Evolutionary conservation across 2,888 invertebrate genomes (phyloP).

Genomic region (Lobophora halterata): DNA sequence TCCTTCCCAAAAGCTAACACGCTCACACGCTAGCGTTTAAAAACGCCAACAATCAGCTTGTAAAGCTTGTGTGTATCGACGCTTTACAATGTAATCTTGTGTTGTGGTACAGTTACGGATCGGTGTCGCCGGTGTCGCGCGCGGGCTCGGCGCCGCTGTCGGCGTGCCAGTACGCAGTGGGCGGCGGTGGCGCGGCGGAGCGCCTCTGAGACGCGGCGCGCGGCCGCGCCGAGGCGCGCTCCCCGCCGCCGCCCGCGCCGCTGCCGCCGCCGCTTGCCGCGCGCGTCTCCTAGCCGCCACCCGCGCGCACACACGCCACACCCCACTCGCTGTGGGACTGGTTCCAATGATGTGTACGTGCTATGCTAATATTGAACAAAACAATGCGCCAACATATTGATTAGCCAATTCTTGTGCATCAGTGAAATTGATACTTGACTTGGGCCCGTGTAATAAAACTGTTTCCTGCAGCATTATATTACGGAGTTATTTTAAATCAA

Average conservation of each 20-base stretch:
- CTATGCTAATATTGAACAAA: slow-evolving; percentile 21
- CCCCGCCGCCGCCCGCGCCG: slow-evolving; percentile 59
- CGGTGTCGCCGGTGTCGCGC: slow-evolving; percentile 84
- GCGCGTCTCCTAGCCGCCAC: slow-evolving; percentile 68
- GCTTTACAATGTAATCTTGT: no score
- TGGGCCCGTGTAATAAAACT: no score
- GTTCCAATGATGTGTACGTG: slow-evolving; percentile 61
- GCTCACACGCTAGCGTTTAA: no score
- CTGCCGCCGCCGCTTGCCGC: slow-evolving; percentile 44
- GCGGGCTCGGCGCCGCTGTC: slow-evolving; percentile 87
- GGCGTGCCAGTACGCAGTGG: slow-evolving; percentile 88
- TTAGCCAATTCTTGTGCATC: no score
- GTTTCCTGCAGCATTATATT: no score
- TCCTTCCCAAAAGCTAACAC: no score
- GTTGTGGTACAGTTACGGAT: no score
- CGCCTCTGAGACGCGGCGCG: slow-evolving; percentile 89
- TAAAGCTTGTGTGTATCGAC: no score
- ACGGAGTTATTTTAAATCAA: no score
- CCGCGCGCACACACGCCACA: slow-evolving; percentile 49
- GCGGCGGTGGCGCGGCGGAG: slow-evolving; percentile 81
- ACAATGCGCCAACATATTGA: slow-evolving; percentile 17
- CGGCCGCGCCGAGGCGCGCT: slow-evolving; percentile 78
- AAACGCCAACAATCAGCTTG: no score
- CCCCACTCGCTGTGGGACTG: slow-evolving; percentile 74
- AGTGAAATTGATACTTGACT: no score